A percentile compares a stretch with the other conserved stretches of the same genome.
Evolutionary conservation across 2,113 vertebrate species (phyloP).

Genomic region (Larimichthys polyactis): DNA sequence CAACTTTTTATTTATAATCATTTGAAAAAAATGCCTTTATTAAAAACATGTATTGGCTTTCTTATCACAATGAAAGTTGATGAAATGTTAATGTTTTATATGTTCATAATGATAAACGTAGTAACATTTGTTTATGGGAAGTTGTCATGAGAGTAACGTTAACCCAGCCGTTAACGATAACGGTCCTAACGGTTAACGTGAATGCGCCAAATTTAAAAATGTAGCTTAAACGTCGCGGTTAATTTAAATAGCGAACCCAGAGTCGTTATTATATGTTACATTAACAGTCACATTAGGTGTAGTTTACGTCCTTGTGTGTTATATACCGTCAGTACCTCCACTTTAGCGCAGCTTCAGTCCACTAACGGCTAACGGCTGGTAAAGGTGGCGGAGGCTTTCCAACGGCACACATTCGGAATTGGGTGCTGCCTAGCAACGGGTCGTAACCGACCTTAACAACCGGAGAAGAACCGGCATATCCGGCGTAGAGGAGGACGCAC

Average conservation of each 20-base stretch:
- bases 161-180: neutral
- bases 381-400: too few species aligned
- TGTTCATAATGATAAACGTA: neutral
- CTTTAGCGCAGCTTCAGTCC: too few species aligned
- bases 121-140: neutral
- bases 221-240: too few species aligned
- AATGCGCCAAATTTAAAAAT: neutral
- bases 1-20: neutral
- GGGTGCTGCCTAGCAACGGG: slow-evolving; percentile 14
- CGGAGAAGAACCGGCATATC: slow-evolving; percentile 15
- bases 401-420: too few species aligned
- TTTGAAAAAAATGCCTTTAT: too few species aligned
- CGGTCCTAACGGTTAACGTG: neutral
- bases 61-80: neutral
- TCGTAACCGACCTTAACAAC: too few species aligned
- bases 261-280: neutral
- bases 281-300: neutral
- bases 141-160: neutral
- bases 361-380: too few species aligned
- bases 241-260: neutral
- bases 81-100: neutral
- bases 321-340: too few species aligned
- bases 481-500: slow-evolving; percentile 59
- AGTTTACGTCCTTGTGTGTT: too few species aligned
- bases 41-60: neutral